phyloP scores from a whole-genome alignment of 2,888 invertebrate species.

The Pristionchus fissidentatus region DNA sequence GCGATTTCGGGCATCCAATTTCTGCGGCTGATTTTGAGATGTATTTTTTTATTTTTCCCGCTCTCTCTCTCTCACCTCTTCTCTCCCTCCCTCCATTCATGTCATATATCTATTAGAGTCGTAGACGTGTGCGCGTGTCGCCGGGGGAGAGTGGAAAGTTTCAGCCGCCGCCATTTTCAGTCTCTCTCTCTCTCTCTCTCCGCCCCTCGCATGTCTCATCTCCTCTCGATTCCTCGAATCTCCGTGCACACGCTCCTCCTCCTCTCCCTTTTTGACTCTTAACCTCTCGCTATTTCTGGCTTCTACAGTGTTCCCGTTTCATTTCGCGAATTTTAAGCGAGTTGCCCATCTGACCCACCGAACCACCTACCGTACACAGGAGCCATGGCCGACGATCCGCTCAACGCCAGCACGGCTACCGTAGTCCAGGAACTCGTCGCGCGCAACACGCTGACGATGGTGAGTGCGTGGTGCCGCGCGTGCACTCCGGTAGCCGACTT shows the following conservation, averaged over 20 bases:
- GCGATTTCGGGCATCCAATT: neutral
- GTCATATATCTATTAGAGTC: constrained; percentile 30
- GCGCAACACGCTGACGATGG: neutral
- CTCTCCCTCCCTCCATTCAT: constrained; percentile 2
- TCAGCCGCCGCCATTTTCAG: neutral
- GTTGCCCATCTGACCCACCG: neutral
- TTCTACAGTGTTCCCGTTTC: neutral
- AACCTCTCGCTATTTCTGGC: neutral
- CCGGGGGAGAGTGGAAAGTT: neutral
- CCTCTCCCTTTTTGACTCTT: neutral
- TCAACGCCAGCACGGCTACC: neutral
- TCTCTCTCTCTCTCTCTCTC: neutral
- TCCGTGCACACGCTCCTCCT: too few species aligned
- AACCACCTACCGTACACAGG: constrained; percentile 13
- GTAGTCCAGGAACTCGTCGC: constrained; percentile 5
- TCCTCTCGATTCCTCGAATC: neutral
- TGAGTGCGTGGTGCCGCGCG: constrained; percentile 19
- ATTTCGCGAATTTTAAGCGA: neutral
- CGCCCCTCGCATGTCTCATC: neutral
- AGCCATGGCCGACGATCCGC: constrained; percentile 1
- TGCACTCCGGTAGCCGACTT: neutral
- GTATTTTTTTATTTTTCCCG: neutral
- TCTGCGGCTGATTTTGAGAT: neutral
- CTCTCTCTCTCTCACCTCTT: neutral
- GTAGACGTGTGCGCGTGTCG: neutral